These are phyloP conservation scores for Takifugu rubripes DNA, from an alignment of 2,797 vertebrate species.

Conservation along the genomic window DNA sequence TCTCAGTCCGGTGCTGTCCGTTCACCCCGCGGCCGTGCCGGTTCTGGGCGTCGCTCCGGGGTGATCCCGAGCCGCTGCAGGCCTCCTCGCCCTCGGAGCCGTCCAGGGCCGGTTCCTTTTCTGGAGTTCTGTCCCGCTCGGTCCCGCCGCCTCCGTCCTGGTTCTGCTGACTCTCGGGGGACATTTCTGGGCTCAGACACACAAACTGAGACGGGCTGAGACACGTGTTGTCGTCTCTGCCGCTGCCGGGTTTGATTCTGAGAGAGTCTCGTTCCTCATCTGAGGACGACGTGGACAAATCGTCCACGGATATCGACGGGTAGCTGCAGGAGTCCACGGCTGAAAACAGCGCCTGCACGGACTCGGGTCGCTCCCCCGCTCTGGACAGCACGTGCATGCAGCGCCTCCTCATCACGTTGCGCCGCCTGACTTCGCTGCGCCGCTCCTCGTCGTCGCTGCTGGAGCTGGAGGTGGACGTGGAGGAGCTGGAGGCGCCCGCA, in stretches of 20 bases:
- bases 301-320: constrained; percentile 87
- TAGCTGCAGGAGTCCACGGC: constrained; percentile 89
- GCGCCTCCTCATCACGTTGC: constrained; percentile 84
- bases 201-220: constrained; percentile 29
- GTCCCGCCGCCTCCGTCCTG: constrained; percentile 41
- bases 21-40: constrained; percentile 71
- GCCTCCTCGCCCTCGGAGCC: constrained; percentile 49
- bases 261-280: constrained; percentile 46
- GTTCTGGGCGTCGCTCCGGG: constrained; percentile 33
- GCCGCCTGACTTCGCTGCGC: constrained; percentile 72
- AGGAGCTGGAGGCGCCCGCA: constrained; percentile 83
- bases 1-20: constrained; percentile 78
- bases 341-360: constrained; percentile 74
- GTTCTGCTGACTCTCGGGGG: constrained; percentile 53
- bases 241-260: constrained; percentile 27
- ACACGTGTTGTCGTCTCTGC: constrained; percentile 27
- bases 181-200: constrained; percentile 63
- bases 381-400: constrained; percentile 74
- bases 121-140: constrained; percentile 51
- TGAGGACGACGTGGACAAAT: constrained; percentile 83
- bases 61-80: constrained; percentile 20
- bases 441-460: constrained; percentile 89
- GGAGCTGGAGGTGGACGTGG: constrained; percentile 84
- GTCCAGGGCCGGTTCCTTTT: constrained; percentile 19
- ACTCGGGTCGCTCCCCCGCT: constrained; percentile 79